These are phyloP conservation scores for Caenorhabditis latens DNA, from an alignment of 1,140 invertebrate genomes.

Conservation along the genomic window DNA sequence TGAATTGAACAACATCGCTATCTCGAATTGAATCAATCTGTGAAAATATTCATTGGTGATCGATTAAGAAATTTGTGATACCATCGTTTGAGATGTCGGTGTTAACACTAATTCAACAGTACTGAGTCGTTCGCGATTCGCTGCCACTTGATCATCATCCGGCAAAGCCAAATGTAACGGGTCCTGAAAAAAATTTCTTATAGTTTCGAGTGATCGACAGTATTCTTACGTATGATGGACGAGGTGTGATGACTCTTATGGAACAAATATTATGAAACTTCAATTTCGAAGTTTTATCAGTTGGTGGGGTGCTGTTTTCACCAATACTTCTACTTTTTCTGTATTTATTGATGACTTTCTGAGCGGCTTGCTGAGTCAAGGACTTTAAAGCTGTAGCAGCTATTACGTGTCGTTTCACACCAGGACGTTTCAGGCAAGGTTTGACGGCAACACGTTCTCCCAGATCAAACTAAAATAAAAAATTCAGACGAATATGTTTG, in stretches of 20 bases:
- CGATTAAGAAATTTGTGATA: background rate
- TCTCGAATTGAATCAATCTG: background rate
- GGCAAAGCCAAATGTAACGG: background rate
- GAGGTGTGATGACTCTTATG: slow-evolving; percentile 6
- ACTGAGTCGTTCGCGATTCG: background rate
- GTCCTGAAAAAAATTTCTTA: background rate
- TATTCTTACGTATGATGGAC: background rate
- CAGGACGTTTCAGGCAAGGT: slow-evolving; percentile 1
- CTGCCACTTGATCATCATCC: background rate
- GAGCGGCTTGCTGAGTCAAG: background rate
- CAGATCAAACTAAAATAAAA: slow-evolving; percentile 10
- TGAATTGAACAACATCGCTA: background rate
- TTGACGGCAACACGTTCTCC: background rate
- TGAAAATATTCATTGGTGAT: background rate
- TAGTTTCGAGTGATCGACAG: background rate
- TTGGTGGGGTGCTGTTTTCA: background rate
- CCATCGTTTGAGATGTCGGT: background rate
- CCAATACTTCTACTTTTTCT: background rate
- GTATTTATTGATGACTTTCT: background rate
- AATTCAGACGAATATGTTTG: background rate
- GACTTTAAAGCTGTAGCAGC: background rate
- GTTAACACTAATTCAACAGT: background rate
- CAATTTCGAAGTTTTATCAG: background rate
- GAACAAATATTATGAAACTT: slow-evolving; percentile 29
- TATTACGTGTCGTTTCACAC: background rate